Evolutionary conservation across 2,888 invertebrate species (phyloP).

Genomic region (Urechis unicinctus): DNA sequence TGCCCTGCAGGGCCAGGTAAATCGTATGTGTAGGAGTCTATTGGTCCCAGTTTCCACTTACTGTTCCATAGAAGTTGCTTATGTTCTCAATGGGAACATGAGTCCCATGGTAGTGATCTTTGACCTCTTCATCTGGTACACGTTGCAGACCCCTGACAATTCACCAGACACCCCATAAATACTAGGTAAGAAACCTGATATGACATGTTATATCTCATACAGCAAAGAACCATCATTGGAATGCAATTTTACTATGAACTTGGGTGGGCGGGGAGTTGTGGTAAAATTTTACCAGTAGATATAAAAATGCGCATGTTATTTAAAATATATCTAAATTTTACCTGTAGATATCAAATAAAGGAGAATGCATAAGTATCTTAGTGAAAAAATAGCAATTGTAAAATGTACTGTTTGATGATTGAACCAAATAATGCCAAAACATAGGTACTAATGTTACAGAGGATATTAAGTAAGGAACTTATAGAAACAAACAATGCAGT

Average conservation of each 20-base stretch:
- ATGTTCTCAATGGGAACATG: constrained; percentile 49
- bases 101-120: constrained; percentile 65
- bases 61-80: constrained; percentile 46
- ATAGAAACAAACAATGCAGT: not conserved
- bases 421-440: not conserved
- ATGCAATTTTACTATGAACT: too few species aligned
- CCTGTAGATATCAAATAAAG: not conserved
- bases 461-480: too few species aligned
- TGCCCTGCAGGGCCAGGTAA: too few species aligned
- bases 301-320: not conserved
- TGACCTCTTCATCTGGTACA: constrained; percentile 76
- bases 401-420: too few species aligned
- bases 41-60: constrained; percentile 21
- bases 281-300: not conserved
- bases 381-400: too few species aligned
- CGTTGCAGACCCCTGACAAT: constrained; percentile 64
- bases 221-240: too few species aligned
- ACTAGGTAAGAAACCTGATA: not conserved
- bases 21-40: too few species aligned
- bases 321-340: not conserved
- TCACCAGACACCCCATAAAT: not conserved
- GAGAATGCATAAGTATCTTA: not conserved
- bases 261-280: too few species aligned
- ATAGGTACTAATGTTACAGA: not conserved
- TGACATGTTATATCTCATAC: not conserved